Conservation (phyloP, 2,888 invertebrate genomes). For the Latheticus oryzae region DNA sequence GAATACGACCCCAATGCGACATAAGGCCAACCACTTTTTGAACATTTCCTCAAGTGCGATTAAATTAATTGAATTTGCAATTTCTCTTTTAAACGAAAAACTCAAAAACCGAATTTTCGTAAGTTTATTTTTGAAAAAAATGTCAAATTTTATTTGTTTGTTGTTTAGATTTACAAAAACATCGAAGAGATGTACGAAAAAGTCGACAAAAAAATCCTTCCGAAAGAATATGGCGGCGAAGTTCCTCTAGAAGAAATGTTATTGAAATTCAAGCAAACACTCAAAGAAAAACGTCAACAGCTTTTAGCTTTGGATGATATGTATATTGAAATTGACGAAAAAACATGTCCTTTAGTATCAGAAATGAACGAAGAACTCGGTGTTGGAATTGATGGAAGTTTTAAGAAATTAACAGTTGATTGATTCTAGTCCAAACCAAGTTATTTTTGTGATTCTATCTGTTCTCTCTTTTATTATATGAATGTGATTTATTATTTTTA, state of each 20-base stretch:
- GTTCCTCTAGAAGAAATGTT: constrained; percentile 86
- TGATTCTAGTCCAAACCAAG: constrained; percentile 60
- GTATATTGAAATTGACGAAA: constrained; percentile 76
- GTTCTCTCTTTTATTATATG: constrained; percentile 12
- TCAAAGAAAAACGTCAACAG: constrained; percentile 74
- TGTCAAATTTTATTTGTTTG: not conserved
- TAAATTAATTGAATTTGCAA: constrained; percentile 84
- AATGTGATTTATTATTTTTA: too few species aligned
- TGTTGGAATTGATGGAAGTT: constrained; percentile 82
- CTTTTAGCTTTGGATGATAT: constrained; percentile 80
- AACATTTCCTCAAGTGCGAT: constrained; percentile 86
- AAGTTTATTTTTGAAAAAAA: constrained; percentile 63
- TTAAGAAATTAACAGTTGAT: constrained; percentile 86
- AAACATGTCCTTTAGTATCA: constrained; percentile 61
- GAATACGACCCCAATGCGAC: constrained; percentile 91
- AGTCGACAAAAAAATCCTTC: constrained; percentile 80
- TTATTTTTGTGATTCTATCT: constrained; percentile 21
- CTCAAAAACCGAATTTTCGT: constrained; percentile 84
- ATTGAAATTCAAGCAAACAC: constrained; percentile 75
- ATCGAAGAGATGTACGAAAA: constrained; percentile 78
- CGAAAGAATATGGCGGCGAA: constrained; percentile 90
- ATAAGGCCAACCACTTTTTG: constrained; percentile 88
- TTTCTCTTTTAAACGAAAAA: constrained; percentile 86
- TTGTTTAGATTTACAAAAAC: constrained; percentile 76
- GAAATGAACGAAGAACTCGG: constrained; percentile 75